phyloP scores from a whole-genome alignment of 2,888 invertebrate species.

The Erannis defoliaria region DNA sequence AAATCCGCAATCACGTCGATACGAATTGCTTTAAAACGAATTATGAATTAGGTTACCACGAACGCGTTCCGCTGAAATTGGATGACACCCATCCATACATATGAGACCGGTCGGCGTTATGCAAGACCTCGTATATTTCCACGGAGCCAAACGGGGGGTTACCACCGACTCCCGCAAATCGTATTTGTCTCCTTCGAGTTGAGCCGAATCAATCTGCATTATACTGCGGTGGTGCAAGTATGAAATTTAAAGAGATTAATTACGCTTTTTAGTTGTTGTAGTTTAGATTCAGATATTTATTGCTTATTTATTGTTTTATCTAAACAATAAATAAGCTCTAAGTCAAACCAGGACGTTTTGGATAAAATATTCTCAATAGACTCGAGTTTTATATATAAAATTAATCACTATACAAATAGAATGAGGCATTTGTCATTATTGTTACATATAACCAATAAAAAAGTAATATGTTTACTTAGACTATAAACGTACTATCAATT shows the following conservation, averaged over 20 bases:
- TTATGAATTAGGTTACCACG: conserved; percentile 15
- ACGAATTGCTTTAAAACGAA: conserved; percentile 18
- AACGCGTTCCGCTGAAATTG: conserved; percentile 25
- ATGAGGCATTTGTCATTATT: too few species aligned
- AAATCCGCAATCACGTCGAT: neutral
- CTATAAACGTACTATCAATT: too few species aligned
- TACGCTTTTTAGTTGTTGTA: too few species aligned
- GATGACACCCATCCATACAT: conserved; percentile 29
- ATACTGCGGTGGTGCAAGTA: conserved; percentile 58
- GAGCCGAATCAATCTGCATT: conserved; percentile 84
- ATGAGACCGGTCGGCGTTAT: conserved; percentile 25
- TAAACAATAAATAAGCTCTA: too few species aligned
- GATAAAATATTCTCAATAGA: too few species aligned
- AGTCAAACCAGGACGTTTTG: too few species aligned
- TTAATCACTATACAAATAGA: too few species aligned
- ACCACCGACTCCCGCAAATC: conserved; percentile 68
- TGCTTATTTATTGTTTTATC: too few species aligned
- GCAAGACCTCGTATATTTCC: conserved; percentile 62
- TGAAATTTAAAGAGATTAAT: conserved; percentile 12
- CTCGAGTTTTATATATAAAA: too few species aligned
- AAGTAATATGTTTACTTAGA: too few species aligned
- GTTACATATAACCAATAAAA: too few species aligned
- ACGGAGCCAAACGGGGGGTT: conserved; percentile 59
- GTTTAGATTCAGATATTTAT: too few species aligned
- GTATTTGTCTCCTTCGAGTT: conserved; percentile 78